Conservation (phyloP, 1,140 invertebrate genomes). For the Papilio glaucus region DNA sequence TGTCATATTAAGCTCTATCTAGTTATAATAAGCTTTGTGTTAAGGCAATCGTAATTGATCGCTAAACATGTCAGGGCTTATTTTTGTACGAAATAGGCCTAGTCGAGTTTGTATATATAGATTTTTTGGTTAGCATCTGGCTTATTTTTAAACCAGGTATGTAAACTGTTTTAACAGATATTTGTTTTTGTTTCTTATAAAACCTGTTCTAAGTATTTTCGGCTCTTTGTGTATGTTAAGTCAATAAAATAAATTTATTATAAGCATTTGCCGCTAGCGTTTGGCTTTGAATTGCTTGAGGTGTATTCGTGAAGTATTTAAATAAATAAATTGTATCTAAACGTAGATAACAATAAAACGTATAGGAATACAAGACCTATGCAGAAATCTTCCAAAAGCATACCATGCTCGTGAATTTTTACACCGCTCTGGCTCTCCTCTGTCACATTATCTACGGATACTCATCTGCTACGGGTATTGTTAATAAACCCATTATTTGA, state of each 20-base stretch:
- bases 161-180: constrained; percentile 13
- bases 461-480: no score
- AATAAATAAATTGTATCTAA: background rate
- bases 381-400: no score
- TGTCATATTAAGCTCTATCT: no score
- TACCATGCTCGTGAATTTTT: no score
- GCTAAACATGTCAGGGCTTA: no score
- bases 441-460: no score
- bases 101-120: background rate
- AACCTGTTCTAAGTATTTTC: constrained; percentile 24
- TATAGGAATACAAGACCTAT: no score
- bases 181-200: constrained; percentile 27
- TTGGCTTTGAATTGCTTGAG: background rate
- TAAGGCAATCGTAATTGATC: no score
- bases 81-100: background rate
- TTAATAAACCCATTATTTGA: no score
- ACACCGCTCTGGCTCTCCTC: no score
- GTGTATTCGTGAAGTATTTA: constrained; percentile 11
- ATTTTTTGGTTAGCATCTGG: background rate
- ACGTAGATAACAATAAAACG: background rate
- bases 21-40: no score
- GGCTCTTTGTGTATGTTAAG: constrained; percentile 24
- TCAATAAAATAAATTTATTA: constrained; percentile 24
- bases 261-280: background rate
- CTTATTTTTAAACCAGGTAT: constrained; percentile 14